Conservation (phyloP, 1,140 invertebrate genomes). For the Sinonovacula constricta region DNA sequence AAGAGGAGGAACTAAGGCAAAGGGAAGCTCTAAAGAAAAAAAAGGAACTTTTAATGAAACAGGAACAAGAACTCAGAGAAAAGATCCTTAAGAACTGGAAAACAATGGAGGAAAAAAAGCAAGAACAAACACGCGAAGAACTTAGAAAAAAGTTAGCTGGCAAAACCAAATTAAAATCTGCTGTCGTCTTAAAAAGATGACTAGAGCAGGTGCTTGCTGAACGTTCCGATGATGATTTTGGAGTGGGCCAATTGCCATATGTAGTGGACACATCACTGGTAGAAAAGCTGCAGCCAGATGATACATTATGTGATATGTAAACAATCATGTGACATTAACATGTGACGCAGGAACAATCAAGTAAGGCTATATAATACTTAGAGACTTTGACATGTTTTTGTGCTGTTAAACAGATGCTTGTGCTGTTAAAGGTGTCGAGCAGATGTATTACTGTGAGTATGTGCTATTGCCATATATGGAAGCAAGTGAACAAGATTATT, state of each 20-base stretch:
- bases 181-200: constrained; percentile 45
- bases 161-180: constrained; percentile 45
- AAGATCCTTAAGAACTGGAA: constrained; percentile 46
- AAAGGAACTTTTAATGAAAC: constrained; percentile 35
- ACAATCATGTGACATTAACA: no score
- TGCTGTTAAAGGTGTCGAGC: no score
- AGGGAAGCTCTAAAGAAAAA: constrained; percentile 31
- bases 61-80: constrained; percentile 49
- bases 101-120: constrained; percentile 38
- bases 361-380: no score
- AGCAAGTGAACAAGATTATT: no score
- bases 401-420: no score
- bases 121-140: constrained; percentile 36
- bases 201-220: constrained; percentile 40
- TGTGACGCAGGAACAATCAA: no score
- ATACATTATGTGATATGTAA: no score
- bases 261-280: constrained; percentile 21
- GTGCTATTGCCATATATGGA: no score
- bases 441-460: no score
- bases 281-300: background rate
- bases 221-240: background rate
- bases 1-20: constrained; percentile 34
- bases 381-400: no score
- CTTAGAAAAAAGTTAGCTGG: constrained; percentile 35
- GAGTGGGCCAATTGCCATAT: constrained; percentile 15